Percentiles rank a stretch among this genome's conserved stretches.
phyloP scores from a whole-genome alignment of 2,797 vertebrate species.

The Amblyraja radiata region DNA sequence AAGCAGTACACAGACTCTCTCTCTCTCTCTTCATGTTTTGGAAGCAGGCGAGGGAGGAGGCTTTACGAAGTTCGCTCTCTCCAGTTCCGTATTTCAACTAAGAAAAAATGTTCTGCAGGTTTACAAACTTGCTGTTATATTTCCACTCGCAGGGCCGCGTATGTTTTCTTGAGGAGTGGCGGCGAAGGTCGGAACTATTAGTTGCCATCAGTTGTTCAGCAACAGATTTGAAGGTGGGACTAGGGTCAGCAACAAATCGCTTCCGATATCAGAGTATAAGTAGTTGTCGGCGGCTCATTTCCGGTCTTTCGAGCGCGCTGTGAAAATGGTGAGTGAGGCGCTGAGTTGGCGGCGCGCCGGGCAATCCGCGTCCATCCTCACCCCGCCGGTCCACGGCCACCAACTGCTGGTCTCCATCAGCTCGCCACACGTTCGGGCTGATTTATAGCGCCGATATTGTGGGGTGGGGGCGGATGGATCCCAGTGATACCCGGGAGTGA shows the following conservation, averaged over 20 bases:
- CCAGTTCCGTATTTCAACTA: neutral
- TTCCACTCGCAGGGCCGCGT: neutral
- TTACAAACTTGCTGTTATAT: neutral
- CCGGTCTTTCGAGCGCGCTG: conserved; percentile 22
- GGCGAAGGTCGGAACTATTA: neutral
- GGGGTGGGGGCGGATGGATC: neutral
- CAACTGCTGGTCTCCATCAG: too few relatives aligned
- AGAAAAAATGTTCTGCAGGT: neutral
- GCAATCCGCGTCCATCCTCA: neutral
- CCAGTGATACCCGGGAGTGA: too few relatives aligned
- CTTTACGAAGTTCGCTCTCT: too few relatives aligned
- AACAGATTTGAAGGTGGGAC: neutral
- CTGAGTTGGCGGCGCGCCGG: fast-evolving
- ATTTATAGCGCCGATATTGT: neutral
- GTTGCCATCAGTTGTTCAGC: neutral
- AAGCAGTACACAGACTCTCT: too few relatives aligned
- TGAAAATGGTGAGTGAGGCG: conserved; percentile 18
- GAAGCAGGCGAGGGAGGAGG: too few relatives aligned
- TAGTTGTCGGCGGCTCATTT: neutral
- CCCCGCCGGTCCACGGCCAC: neutral
- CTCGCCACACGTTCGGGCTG: too few relatives aligned
- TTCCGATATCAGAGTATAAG: neutral
- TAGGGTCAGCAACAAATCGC: neutral
- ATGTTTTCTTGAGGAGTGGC: neutral
- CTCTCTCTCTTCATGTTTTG: too few relatives aligned